Percentiles rank a stretch among this genome's conserved stretches.
Evolutionary conservation across 2,113 vertebrate genomes (phyloP).

Genomic region (crab-eating macaque (Macaca fascicularis)): T2T-MFA8v1.1 NC_088381.1:138083501-138084000

Average conservation of each 20-base stretch:
- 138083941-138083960: not conserved
- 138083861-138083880: not conserved
- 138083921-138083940: not conserved
- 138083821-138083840: not conserved
- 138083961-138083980: not conserved
- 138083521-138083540: not conserved
- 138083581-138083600: not conserved
- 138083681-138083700: not conserved
- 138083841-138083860: not conserved
- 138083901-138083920: not conserved
- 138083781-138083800: not conserved
- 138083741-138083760: not conserved
- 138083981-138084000: not conserved
- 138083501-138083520: not conserved
- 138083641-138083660: not conserved
- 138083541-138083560: not conserved
- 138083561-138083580: not conserved
- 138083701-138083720: not conserved
- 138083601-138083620: not conserved
- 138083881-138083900: slow-evolving; percentile 8
- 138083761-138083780: not conserved
- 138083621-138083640: not conserved
- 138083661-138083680: not conserved
- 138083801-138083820: not conserved
- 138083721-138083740: not conserved